Evolutionary conservation across 2,797 vertebrate species (phyloP), one percentile per base, ranked within the genome.

Genomic region (Fringilla coelebs): DNA sequence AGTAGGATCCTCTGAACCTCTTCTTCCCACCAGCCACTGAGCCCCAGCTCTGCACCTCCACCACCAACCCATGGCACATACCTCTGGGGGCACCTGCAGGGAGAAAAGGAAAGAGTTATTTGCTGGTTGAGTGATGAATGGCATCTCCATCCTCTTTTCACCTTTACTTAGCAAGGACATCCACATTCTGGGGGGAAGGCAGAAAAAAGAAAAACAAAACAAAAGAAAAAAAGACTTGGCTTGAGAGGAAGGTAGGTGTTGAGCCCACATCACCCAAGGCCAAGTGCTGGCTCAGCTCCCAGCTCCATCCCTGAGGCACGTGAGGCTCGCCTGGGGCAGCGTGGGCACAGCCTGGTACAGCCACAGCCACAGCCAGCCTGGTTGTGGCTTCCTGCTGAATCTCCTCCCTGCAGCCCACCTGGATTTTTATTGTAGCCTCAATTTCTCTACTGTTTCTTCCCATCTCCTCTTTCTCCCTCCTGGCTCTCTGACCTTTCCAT

Each of bases 1-100:
- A 45, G 48, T 5, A 74, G n/a, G 40, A 65, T 86, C 43, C n/a
- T 93, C 82, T 55, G 26, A 86, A 58, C 11, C 4, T 2, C 45
- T 82, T 79, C 61, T 78, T 85, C 85, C 79, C 46, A 77, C 41
- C 70, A 72, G 62, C 29, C 55, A 67, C 7, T 60, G 66, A 66
- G 40, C 31, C 73, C 36, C 51, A 73, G 0, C 26, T 65, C 57
- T 6, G 21, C n/a, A 88, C 54, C 52, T 85, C 3, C 16, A 40
- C 36, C 71, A 80, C 28, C 54, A 90, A 54, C 6, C 5, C 11
- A 19, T 22, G 61, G 6, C 71, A 97, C 97, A 8, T 97, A 97
- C 97, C 97, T 98, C 88, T 28, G 89, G 93, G 22, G 97, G 97
- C 61, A 97, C 96, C 97, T 98, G 93, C 80, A 84, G 66, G 28